These are phyloP conservation scores for Oxygymnocypris stewartii DNA, from an alignment of 2,113 vertebrate genomes.

Conservation along the genomic window DNA sequence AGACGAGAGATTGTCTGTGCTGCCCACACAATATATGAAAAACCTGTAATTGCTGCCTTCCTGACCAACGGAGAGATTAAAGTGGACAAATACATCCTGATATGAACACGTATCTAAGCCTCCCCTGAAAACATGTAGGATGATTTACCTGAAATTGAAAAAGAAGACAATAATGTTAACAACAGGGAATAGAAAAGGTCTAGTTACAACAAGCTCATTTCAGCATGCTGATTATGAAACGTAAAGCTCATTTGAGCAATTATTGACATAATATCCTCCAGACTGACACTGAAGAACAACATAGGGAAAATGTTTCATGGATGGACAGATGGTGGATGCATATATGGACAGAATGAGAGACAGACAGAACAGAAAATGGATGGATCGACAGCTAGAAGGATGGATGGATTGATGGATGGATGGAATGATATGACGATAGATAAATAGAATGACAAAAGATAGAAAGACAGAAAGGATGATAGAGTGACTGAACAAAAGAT, in stretches of 20 bases:
- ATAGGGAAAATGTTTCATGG: too few species aligned
- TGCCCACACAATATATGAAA: slow-evolving; percentile 43
- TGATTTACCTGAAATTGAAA: slow-evolving; percentile 9
- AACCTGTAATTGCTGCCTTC: slow-evolving; percentile 42
- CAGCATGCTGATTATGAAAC: not conserved
- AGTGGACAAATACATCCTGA: slow-evolving; percentile 35
- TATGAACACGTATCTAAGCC: slow-evolving; percentile 14
- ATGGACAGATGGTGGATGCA: not conserved
- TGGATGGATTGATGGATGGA: too few species aligned
- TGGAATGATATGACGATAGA: too few species aligned
- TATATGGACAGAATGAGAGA: too few species aligned
- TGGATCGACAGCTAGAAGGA: too few species aligned
- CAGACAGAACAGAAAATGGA: too few species aligned
- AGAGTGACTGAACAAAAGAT: too few species aligned
- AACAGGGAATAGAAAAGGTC: not conserved
- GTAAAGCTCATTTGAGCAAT: not conserved
- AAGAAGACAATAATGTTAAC: not conserved
- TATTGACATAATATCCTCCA: not conserved
- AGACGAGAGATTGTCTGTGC: slow-evolving; percentile 22
- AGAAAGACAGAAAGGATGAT: too few species aligned
- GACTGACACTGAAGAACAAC: not conserved
- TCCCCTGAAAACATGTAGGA: not conserved
- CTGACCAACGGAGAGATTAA: slow-evolving; percentile 37
- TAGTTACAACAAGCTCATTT: not conserved
- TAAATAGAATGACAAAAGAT: too few species aligned